A percentile compares a stretch with the other conserved stretches of the same genome.
These are phyloP conservation scores for Lates japonicus DNA, from an alignment of 2,797 vertebrate genomes.

Conservation along the genomic window DNA sequence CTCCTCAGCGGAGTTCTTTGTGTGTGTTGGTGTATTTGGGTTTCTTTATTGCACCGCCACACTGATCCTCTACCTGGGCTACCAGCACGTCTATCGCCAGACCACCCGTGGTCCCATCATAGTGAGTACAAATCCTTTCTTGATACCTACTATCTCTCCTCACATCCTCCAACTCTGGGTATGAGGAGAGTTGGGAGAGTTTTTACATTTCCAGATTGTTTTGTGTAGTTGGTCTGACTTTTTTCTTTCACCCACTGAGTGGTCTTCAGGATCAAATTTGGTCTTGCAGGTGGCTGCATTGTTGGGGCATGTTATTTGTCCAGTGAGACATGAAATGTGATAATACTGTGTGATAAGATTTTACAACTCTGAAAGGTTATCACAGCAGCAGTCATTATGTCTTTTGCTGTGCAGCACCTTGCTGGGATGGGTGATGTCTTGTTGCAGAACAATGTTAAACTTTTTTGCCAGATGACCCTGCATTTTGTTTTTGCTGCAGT, in stretches of 20 bases:
- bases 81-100: slow-evolving; percentile 90
- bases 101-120: slow-evolving; percentile 87
- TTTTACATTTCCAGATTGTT: background rate
- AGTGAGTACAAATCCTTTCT: slow-evolving; percentile 82
- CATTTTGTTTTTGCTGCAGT: too few species aligned
- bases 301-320: too few species aligned
- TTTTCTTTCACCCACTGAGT: background rate
- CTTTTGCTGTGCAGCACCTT: too few species aligned
- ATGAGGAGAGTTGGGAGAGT: background rate
- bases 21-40: slow-evolving; percentile 92
- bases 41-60: slow-evolving; percentile 94
- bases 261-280: background rate
- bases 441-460: too few species aligned
- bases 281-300: too few species aligned
- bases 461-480: too few species aligned
- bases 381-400: too few species aligned
- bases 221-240: background rate
- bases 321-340: too few species aligned
- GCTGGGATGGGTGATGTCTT: too few species aligned
- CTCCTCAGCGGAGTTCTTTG: slow-evolving; percentile 93
- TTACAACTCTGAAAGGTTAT: too few species aligned
- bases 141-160: too few species aligned
- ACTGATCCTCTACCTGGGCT: slow-evolving; percentile 92
- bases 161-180: background rate
- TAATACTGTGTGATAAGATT: too few species aligned